A percentile compares a stretch with the other conserved stretches of the same genome.
Conservation (phyloP, 2,113 vertebrate species). For the Mobula birostris region DNA sequence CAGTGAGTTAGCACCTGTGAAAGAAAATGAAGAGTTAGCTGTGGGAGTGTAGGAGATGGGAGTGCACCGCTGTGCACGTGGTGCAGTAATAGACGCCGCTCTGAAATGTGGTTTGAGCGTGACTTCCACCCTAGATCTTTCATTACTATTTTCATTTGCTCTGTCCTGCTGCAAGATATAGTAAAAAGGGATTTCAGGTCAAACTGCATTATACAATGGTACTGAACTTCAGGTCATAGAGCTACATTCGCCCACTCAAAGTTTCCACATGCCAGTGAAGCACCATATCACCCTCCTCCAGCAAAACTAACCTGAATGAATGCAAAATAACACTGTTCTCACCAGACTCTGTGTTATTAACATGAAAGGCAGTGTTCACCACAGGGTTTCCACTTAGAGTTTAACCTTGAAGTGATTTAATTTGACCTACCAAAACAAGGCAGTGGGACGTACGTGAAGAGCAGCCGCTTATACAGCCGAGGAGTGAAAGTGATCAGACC, state of each 20-base stretch:
- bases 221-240: background rate
- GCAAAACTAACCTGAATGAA: conserved; percentile 9
- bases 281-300: background rate
- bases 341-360: background rate
- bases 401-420: background rate
- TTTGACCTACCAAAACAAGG: background rate
- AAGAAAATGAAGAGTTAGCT: background rate
- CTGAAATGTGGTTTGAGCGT: too few relatives aligned
- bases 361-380: background rate
- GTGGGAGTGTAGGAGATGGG: background rate
- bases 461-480: background rate
- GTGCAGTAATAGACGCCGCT: too few relatives aligned
- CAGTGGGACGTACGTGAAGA: background rate
- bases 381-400: background rate
- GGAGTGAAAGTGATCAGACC: background rate
- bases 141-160: background rate
- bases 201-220: background rate
- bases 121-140: background rate
- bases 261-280: background rate
- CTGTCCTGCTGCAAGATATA: background rate
- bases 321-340: conserved; percentile 5
- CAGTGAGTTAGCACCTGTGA: background rate
- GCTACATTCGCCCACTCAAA: background rate
- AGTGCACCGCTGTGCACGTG: too few relatives aligned
- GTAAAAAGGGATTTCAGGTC: background rate